phyloP scores from a whole-genome alignment of 1,140 invertebrate species.

The Lepeophtheirus salmonis region DNA sequence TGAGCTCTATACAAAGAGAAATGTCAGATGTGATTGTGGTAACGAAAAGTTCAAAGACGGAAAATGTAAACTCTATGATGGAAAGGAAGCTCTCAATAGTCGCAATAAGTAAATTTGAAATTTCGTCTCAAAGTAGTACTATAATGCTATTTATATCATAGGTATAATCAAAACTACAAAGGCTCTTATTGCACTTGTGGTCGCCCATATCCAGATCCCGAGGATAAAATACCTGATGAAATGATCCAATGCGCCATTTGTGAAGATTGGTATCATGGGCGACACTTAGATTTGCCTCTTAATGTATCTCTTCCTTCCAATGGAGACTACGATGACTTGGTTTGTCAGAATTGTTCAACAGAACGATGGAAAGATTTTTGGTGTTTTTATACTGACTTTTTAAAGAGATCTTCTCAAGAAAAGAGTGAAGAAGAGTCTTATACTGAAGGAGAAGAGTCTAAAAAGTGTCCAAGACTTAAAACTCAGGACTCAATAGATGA shows the following conservation, averaged over 20 bases:
- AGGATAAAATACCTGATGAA: slow-evolving; percentile 53
- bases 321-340: slow-evolving; percentile 31
- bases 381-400: neutral
- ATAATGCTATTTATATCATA: neutral
- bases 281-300: slow-evolving; percentile 27
- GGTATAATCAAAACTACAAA: slow-evolving; percentile 83
- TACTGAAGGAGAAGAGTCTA: neutral
- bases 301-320: slow-evolving; percentile 23
- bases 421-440: neutral
- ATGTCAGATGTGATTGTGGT: slow-evolving; percentile 90
- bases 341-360: slow-evolving; percentile 24
- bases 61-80: slow-evolving; percentile 24
- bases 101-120: slow-evolving; percentile 36
- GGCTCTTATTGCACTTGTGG: slow-evolving; percentile 80
- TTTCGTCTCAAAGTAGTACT: neutral
- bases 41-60: slow-evolving; percentile 51
- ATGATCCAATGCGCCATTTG: slow-evolving; percentile 95
- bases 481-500: slow-evolving; percentile 1
- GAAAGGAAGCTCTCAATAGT: slow-evolving; percentile 44
- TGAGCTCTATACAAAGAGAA: slow-evolving; percentile 90
- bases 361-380: slow-evolving; percentile 13
- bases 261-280: slow-evolving; percentile 92
- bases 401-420: neutral
- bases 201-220: slow-evolving; percentile 84
- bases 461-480: neutral